phyloP scores from a whole-genome alignment of 2,888 invertebrate species.

The Caenorhabditis sp. region DNA sequence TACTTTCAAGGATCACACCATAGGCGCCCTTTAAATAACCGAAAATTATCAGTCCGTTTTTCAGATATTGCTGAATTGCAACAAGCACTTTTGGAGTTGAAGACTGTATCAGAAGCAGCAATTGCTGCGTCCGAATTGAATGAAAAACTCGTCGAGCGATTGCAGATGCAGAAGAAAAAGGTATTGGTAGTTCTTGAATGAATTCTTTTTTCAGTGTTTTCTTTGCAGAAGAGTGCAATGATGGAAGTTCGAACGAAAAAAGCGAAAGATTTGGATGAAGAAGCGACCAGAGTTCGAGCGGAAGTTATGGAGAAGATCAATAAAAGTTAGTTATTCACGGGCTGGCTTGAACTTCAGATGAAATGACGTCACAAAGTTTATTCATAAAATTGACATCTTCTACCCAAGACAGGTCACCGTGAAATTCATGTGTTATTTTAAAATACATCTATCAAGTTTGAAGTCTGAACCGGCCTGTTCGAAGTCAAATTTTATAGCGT shows the following conservation, averaged over 20 bases:
- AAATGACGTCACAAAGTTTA: neutral
- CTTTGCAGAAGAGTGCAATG: constrained; percentile 46
- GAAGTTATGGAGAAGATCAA: constrained; percentile 41
- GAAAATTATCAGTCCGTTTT: neutral
- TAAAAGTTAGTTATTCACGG: constrained; percentile 23
- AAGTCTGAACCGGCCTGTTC: no score
- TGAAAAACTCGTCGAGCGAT: constrained; percentile 49
- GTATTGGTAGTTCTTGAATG: constrained; percentile 24
- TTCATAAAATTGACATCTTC: neutral
- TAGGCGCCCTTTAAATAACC: no score
- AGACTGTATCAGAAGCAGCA: constrained; percentile 45
- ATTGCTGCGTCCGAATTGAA: constrained; percentile 52
- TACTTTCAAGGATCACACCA: no score
- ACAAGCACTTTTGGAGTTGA: constrained; percentile 40
- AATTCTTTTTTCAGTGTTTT: neutral
- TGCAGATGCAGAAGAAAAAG: constrained; percentile 54
- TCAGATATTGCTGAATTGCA: constrained; percentile 39
- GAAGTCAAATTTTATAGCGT: no score
- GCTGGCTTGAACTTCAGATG: no score
- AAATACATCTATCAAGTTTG: no score
- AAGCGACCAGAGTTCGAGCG: constrained; percentile 19
- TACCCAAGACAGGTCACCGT: no score
- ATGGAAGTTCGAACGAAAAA: constrained; percentile 46
- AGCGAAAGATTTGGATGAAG: constrained; percentile 38
- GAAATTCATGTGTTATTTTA: no score